These are phyloP conservation scores for Eumaeus atala DNA, from an alignment of 1,140 invertebrate genomes.

Conservation along the genomic window DNA sequence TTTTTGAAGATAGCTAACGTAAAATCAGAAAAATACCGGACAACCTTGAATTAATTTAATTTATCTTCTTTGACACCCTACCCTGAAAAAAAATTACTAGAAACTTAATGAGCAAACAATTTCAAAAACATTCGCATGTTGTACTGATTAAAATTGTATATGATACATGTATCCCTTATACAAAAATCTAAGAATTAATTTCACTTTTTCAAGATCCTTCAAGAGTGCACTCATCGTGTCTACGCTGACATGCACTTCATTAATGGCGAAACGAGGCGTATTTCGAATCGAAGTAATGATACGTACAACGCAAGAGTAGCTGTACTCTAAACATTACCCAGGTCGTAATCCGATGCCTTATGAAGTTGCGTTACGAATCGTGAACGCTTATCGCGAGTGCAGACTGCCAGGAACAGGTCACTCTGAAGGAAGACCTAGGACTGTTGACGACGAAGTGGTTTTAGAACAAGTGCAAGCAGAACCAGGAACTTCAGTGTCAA, in stretches of 20 bases:
- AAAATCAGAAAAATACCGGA: neutral
- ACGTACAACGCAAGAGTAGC: constrained; percentile 1
- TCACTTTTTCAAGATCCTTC: no score
- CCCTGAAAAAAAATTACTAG: neutral
- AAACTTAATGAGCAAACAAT: no score
- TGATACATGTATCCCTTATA: no score
- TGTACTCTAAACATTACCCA: constrained; percentile 1
- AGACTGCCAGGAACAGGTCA: neutral
- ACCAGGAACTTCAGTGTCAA: constrained; percentile 4
- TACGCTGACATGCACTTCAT: constrained; percentile 7
- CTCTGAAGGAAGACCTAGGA: constrained; percentile 10
- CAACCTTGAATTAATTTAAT: constrained; percentile 1
- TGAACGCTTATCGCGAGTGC: constrained; percentile 6
- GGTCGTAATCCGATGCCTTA: neutral
- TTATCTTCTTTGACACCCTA: neutral
- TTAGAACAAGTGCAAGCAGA: constrained; percentile 8
- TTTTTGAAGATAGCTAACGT: neutral
- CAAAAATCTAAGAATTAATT: no score
- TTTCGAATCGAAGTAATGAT: constrained; percentile 4
- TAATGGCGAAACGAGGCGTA: constrained; percentile 2
- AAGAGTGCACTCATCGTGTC: neutral
- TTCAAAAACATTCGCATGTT: no score
- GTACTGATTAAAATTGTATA: no score
- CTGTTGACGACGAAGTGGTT: constrained; percentile 10
- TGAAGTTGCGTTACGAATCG: constrained; percentile 2